phyloP scores from a whole-genome alignment of 2,797 vertebrate species.

The Bradypodion pumilum region DNA sequence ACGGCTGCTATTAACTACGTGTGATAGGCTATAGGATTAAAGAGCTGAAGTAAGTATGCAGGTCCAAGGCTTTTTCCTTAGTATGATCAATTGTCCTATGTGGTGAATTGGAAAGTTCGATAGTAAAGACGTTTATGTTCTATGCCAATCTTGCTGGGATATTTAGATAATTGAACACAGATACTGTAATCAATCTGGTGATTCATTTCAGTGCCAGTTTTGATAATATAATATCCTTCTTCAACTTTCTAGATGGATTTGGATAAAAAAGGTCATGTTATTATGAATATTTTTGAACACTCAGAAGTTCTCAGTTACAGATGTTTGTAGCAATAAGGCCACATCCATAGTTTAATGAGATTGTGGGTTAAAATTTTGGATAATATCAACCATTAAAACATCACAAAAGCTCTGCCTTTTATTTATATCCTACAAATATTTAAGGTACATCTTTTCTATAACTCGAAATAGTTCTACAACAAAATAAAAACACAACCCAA shows the following conservation, averaged over 20 bases:
- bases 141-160: not conserved
- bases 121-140: not conserved
- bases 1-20: slow-evolving; percentile 17
- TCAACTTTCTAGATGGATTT: not conserved
- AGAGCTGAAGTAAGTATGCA: not conserved
- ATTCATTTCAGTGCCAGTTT: not conserved
- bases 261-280: not conserved
- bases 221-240: not conserved
- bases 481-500: no score
- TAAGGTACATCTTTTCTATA: no score
- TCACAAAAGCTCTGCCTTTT: no score
- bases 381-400: not conserved
- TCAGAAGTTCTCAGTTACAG: not conserved
- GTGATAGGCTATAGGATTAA: slow-evolving; percentile 16
- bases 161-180: not conserved
- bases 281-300: not conserved
- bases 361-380: not conserved
- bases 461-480: no score
- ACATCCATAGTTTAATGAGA: not conserved
- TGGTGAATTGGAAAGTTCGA: slow-evolving; percentile 25
- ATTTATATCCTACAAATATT: no score
- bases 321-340: not conserved
- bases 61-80: slow-evolving; percentile 7
- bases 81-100: slow-evolving; percentile 31
- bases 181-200: not conserved